A percentile compares a stretch with the other conserved stretches of the same genome.
These are phyloP conservation scores for Dendroctonus ponderosae DNA, from an alignment of 1,140 invertebrate genomes.

Conservation along the genomic window DNA sequence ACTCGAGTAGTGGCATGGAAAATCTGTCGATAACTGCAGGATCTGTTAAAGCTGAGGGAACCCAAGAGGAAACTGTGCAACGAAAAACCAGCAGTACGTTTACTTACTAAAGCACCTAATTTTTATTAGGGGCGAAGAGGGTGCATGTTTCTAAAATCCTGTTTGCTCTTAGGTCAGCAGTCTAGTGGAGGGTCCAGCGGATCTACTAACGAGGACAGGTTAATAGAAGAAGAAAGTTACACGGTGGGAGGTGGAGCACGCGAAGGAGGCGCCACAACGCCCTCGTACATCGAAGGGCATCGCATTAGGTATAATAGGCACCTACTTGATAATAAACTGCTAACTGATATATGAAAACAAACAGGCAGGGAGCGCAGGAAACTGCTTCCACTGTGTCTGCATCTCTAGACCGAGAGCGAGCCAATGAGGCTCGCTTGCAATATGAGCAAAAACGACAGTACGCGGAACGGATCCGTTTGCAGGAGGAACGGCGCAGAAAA, in stretches of 20 bases:
- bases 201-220: slow-evolving; percentile 6
- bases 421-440: slow-evolving; percentile 3
- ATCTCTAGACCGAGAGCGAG: neutral
- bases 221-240: slow-evolving; percentile 15
- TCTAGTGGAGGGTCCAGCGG: slow-evolving; percentile 1
- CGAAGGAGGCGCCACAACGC: slow-evolving; percentile 15
- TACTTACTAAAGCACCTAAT: neutral
- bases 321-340: no score
- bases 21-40: slow-evolving; percentile 11
- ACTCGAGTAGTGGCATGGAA: neutral
- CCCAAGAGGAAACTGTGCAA: neutral
- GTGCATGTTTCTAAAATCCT: no score
- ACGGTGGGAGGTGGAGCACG: slow-evolving; percentile 19
- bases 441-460: slow-evolving; percentile 27
- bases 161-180: neutral
- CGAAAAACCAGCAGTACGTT: slow-evolving; percentile 12
- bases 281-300: neutral
- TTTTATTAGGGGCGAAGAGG: no score
- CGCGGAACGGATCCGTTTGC: slow-evolving; percentile 13
- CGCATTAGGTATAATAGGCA: no score
- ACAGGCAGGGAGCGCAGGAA: no score
- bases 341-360: no score
- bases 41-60: neutral
- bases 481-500: slow-evolving; percentile 19
- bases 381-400: no score